Conservation (phyloP, 2,888 invertebrate species). For the Morpho deidamia region DNA sequence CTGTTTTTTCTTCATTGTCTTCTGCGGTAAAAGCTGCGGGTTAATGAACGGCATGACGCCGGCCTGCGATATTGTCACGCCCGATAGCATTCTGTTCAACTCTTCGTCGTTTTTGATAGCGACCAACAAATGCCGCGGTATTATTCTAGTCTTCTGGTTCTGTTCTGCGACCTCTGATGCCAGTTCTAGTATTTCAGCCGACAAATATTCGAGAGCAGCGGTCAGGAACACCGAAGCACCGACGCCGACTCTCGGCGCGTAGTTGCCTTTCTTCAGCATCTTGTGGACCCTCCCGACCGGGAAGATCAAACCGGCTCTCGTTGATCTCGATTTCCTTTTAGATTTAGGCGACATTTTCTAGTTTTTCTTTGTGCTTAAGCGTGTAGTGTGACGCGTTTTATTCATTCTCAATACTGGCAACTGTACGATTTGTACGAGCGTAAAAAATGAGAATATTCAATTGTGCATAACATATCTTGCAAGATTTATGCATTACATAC, state of each 20-base stretch:
- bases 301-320: slow-evolving; percentile 72
- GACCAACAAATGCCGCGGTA: slow-evolving; percentile 46
- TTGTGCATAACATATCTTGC: too few species aligned
- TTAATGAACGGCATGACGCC: slow-evolving; percentile 51
- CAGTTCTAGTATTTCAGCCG: slow-evolving; percentile 83
- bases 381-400: too few species aligned
- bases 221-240: slow-evolving; percentile 76
- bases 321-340: slow-evolving; percentile 47
- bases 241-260: slow-evolving; percentile 74
- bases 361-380: too few species aligned
- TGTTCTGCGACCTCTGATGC: slow-evolving; percentile 81
- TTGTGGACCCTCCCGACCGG: slow-evolving; percentile 79
- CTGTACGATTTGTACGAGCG: too few species aligned
- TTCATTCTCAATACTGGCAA: too few species aligned
- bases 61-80: slow-evolving; percentile 46
- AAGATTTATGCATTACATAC: too few species aligned
- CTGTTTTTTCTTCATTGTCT: slow-evolving; percentile 37
- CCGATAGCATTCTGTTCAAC: slow-evolving; percentile 41
- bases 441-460: too few species aligned
- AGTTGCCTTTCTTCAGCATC: slow-evolving; percentile 78
- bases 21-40: slow-evolving; percentile 48
- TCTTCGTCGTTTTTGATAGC: slow-evolving; percentile 58
- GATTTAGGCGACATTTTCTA: slow-evolving; percentile 33
- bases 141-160: slow-evolving; percentile 80
- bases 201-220: slow-evolving; percentile 80